These are phyloP conservation scores for Aplochiton taeniatus DNA, from an alignment of 2,797 vertebrate species.

Conservation along the genomic window DNA sequence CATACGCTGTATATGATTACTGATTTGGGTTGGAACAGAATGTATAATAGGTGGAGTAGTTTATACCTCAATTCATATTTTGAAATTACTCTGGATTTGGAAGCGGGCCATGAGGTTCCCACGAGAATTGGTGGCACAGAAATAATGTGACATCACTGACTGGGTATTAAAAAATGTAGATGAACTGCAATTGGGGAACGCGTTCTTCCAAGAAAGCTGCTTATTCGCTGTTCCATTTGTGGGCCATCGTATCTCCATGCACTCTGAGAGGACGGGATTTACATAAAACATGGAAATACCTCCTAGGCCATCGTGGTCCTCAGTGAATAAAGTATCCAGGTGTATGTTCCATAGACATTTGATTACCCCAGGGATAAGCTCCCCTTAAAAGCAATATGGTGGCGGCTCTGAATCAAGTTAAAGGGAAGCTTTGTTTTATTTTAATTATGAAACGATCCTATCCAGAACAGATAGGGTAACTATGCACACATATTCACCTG, in stretches of 20 bases:
- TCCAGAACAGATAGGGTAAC: conserved; percentile 42
- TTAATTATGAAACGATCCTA: conserved; percentile 58
- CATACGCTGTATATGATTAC: conserved; percentile 24
- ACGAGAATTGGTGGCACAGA: conserved; percentile 75
- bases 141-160: conserved; percentile 78
- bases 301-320: conserved; percentile 51
- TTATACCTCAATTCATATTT: conserved; percentile 73
- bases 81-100: conserved; percentile 72
- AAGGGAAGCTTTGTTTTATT: conserved; percentile 58
- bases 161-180: conserved; percentile 76
- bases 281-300: conserved; percentile 72
- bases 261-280: conserved; percentile 71
- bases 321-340: conserved; percentile 53
- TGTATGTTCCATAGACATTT: conserved; percentile 57
- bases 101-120: conserved; percentile 70
- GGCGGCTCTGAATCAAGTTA: conserved; percentile 64
- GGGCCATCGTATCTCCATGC: conserved; percentile 64
- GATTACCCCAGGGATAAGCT: conserved; percentile 69
- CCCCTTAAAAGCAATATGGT: conserved; percentile 67
- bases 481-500: conserved; percentile 31
- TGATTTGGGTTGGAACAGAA: conserved; percentile 53
- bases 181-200: conserved; percentile 73
- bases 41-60: conserved; percentile 46
- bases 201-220: conserved; percentile 74
- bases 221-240: conserved; percentile 74